Base-by-base conservation (phyloP, 2,888 invertebrate species). In the Heterodera filipjevi region DNA sequence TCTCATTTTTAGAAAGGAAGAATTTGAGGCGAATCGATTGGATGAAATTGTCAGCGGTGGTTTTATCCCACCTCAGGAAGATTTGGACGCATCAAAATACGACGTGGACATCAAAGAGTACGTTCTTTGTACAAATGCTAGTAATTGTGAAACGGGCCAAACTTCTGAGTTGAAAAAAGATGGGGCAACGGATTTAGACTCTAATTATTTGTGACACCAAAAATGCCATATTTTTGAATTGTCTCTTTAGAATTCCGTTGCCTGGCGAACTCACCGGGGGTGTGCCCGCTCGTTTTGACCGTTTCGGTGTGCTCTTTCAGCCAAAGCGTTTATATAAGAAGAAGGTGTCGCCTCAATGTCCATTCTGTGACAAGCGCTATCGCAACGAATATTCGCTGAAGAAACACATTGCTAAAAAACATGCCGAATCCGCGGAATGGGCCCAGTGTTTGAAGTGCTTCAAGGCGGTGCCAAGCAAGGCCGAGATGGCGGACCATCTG, bases 361-460 rank as follows among this genome's bases (percentile, higher is more conserved):
- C 89, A 19, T 89, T 89, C 80, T 89, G 89, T 77, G 89, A 89
- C 80, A 89, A 89, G 79, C 85, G 89, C 19, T 89, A 87, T 80
- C 83, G 89, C 27, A 89, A 89, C 79, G 89, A 89, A 76, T 82
- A 85, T 71, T 87, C 88, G 6, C 84, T 89, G 49, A 86, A 85
- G 78, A 89, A 86, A 74, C 89, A 89, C 80, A 84, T 89, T 14
- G 74, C 79, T 22, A 87, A 87, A 81, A 89, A 89, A 77, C 89
- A 89, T 80, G 83, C 86, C 12, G 89, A 89, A 66, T 82, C 81
- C 53, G 79, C 82, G 19, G 85, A 89, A 44, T 89, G 86, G 74
- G 85, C 85, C 1, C 88, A 89, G 78, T 89, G 89, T 76, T 80
- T 87, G 12, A 82, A 84, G 32, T 89, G 89, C 83, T 89, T 87